Conservation (phyloP, 2,888 invertebrate genomes). For the Azorinus chamasolen region DNA sequence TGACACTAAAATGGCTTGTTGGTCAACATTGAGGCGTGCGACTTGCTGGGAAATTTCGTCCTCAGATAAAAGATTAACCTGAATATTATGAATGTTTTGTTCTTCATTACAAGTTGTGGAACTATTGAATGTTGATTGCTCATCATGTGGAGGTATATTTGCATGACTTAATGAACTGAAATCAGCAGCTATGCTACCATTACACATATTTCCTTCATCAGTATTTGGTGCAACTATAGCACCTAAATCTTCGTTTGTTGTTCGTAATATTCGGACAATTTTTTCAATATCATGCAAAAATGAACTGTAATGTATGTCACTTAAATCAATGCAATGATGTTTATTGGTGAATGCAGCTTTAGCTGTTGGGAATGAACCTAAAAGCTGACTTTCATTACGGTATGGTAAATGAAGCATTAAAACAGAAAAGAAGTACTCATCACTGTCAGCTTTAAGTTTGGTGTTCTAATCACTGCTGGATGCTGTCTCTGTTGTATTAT, state of each 20-base stretch:
- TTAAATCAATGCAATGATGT: constrained; percentile 24
- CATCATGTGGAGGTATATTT: constrained; percentile 8
- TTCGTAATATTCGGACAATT: constrained; percentile 19
- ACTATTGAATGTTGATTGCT: neutral
- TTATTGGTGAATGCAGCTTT: constrained; percentile 37
- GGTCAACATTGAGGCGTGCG: constrained; percentile 24
- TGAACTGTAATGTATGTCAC: constrained; percentile 13
- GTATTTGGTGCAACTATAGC: constrained; percentile 37
- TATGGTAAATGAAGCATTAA: constrained; percentile 42
- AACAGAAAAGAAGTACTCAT: constrained; percentile 43
- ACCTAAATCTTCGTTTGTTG: constrained; percentile 28
- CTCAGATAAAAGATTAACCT: constrained; percentile 22
- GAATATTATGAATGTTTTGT: constrained; percentile 23
- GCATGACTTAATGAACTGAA: constrained; percentile 10
- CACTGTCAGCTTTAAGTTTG: constrained; percentile 18
- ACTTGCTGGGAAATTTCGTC: constrained; percentile 19
- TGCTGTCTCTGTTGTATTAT: constrained; percentile 21
- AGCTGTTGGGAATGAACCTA: constrained; percentile 15
- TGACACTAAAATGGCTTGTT: constrained; percentile 28
- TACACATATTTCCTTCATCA: constrained; percentile 17
- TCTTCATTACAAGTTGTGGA: neutral
- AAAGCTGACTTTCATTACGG: constrained; percentile 25
- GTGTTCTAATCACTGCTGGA: constrained; percentile 28
- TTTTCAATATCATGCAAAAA: constrained; percentile 44
- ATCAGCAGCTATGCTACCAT: constrained; percentile 12